phyloP scores from a whole-genome alignment of 2,797 vertebrate genomes.

The Perodicticus potto region DNA sequence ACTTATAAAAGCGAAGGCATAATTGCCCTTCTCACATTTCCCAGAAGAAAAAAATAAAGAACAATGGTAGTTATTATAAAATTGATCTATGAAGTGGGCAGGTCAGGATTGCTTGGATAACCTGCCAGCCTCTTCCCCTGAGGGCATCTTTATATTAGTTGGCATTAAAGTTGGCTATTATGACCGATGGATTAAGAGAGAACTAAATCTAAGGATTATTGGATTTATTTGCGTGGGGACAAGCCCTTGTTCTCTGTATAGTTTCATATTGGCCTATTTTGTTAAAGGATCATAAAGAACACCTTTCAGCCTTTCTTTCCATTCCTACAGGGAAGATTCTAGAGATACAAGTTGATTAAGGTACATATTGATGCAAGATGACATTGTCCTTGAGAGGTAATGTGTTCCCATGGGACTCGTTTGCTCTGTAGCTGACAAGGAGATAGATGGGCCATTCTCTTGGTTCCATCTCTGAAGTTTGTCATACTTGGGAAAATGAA shows the following conservation, averaged over 20 bases:
- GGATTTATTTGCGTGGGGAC: not conserved
- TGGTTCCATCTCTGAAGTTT: not conserved
- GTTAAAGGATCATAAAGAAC: not conserved
- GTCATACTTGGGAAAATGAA: not conserved
- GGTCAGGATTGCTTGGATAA: not conserved
- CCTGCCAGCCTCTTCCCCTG: not conserved
- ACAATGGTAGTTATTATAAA: not conserved
- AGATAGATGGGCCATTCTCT: not conserved
- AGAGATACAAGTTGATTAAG: not conserved
- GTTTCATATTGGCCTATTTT: not conserved
- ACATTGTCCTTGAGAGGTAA: not conserved
- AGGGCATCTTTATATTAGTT: not conserved
- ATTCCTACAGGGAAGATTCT: not conserved
- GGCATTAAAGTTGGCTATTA: not conserved
- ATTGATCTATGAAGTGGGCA: not conserved
- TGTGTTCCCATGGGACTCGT: fast-evolving
- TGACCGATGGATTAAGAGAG: not conserved
- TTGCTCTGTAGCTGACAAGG: not conserved
- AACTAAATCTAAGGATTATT: not conserved
- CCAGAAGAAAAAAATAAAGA: not conserved
- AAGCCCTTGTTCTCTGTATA: not conserved
- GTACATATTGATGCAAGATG: not conserved
- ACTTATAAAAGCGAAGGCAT: not conserved
- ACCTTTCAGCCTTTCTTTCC: not conserved
- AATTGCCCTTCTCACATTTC: not conserved